Evolutionary conservation across 2,113 vertebrate species (phyloP).

Genomic region (Neopipo cinnamomea): DNA sequence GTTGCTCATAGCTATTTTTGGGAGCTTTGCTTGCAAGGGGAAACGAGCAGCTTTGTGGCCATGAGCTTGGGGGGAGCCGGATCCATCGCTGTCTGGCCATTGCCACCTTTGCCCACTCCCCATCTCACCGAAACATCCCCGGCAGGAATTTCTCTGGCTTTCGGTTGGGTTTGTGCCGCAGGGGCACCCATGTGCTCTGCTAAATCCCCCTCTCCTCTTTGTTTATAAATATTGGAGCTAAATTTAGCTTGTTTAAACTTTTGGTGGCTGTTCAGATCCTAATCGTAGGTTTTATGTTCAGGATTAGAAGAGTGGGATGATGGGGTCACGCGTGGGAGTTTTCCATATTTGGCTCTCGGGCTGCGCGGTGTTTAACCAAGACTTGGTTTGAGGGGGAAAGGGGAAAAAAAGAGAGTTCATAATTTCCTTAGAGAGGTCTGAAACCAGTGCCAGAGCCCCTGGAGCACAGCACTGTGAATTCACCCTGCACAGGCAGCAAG

Average conservation of each 20-base stretch:
- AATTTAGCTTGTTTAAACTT: conserved; percentile 61
- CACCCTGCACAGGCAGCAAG: background rate
- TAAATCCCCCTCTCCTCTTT: background rate
- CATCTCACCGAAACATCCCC: background rate
- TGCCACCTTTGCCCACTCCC: background rate
- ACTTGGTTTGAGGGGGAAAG: background rate
- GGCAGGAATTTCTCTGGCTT: background rate
- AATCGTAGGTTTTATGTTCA: conserved; percentile 37
- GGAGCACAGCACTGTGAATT: background rate
- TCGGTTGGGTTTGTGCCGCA: background rate
- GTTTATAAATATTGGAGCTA: conserved; percentile 51
- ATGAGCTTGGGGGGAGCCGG: background rate
- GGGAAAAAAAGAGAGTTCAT: background rate
- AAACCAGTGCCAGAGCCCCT: background rate
- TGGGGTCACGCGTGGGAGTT: conserved; percentile 6
- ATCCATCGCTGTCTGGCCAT: background rate
- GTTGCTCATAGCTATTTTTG: background rate
- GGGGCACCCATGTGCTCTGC: background rate
- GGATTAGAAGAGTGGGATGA: background rate
- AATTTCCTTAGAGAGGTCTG: background rate
- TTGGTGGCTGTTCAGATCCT: conserved; percentile 42
- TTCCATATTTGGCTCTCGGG: conserved; percentile 18
- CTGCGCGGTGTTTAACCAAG: background rate
- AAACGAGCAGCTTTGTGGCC: background rate
- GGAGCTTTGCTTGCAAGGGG: background rate